Evolutionary conservation across 2,113 vertebrate species (phyloP).

Genomic region (Gallinago jamesoni): DNA sequence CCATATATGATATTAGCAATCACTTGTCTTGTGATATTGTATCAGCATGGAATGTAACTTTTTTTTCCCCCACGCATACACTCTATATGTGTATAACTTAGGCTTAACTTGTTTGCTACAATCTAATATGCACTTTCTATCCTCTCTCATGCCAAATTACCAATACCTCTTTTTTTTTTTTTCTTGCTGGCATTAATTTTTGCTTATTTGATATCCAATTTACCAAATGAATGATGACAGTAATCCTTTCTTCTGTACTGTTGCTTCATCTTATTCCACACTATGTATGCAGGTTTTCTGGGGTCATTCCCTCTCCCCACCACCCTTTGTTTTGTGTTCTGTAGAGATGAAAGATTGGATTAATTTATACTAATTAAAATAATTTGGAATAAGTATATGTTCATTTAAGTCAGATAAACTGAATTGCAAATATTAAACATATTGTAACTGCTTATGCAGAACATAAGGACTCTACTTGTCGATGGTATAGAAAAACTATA

Average conservation of each 20-base stretch:
- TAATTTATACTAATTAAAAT: background rate
- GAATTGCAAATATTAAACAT: background rate
- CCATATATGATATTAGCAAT: background rate
- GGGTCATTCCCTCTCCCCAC: background rate
- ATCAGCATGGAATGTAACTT: background rate
- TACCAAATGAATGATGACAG: constrained; percentile 28
- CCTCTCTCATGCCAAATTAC: background rate
- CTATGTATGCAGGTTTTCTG: background rate
- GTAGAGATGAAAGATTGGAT: background rate
- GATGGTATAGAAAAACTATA: background rate
- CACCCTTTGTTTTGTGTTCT: background rate
- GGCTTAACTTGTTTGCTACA: background rate
- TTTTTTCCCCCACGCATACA: background rate
- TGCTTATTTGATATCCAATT: constrained; percentile 19
- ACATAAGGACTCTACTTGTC: background rate
- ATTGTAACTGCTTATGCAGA: background rate
- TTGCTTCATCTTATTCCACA: background rate
- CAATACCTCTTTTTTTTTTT: background rate
- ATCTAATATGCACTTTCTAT: background rate
- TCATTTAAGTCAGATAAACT: background rate
- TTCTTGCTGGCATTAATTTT: background rate
- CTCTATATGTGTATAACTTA: background rate
- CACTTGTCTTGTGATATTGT: background rate
- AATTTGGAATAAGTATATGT: background rate
- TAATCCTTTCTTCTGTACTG: constrained; percentile 21